phyloP scores from a whole-genome alignment of 2,888 invertebrate species.

The Clusia tigrina region DNA sequence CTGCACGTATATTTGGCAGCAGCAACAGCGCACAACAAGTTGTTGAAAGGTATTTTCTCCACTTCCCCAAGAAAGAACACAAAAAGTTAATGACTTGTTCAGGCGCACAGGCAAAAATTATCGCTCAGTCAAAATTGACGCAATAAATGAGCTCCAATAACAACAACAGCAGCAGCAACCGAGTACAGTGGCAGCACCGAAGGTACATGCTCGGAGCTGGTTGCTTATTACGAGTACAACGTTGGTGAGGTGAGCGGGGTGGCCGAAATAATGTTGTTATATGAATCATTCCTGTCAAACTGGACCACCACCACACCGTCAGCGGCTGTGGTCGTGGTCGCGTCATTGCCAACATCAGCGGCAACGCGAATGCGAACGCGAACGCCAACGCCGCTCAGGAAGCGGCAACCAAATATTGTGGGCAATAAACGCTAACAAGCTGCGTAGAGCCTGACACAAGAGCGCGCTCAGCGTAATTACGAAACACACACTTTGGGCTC shows the following conservation, averaged over 20 bases:
- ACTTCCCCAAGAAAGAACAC: background rate
- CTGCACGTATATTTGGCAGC: background rate
- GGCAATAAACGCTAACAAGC: background rate
- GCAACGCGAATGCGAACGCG: background rate
- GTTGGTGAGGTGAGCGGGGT: constrained; percentile 19
- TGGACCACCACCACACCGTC: constrained; percentile 12
- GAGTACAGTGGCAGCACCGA: background rate
- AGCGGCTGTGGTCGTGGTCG: too few relatives aligned
- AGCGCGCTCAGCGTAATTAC: too few relatives aligned
- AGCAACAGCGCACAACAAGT: too few relatives aligned
- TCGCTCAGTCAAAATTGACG: background rate
- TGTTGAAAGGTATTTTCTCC: too few relatives aligned
- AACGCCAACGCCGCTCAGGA: background rate
- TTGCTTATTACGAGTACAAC: background rate
- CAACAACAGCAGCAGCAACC: background rate
- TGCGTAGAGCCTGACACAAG: too few relatives aligned
- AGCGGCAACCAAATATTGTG: background rate
- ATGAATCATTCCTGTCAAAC: constrained; percentile 17
- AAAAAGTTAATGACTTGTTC: constrained; percentile 17
- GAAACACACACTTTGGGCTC: too few relatives aligned
- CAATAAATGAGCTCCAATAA: background rate
- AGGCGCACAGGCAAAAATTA: background rate
- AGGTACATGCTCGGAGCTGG: background rate
- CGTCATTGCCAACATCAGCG: background rate
- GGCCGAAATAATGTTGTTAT: constrained; percentile 22